Evolutionary conservation across 2,797 vertebrate genomes (phyloP).

Genomic region (Astyanax mexicanus): DNA sequence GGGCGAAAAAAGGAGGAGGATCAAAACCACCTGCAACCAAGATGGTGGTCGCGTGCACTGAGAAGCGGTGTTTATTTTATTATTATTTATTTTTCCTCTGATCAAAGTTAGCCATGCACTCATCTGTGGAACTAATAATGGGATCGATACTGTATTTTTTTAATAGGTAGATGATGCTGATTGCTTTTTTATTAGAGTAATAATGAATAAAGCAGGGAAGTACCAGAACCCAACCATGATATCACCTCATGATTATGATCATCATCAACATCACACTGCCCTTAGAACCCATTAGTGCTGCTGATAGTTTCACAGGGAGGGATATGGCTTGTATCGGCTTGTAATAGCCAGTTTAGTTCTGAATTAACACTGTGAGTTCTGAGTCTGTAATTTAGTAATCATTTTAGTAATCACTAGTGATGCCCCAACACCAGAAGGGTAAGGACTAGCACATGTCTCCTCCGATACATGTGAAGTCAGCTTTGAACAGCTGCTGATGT

Average conservation of each 20-base stretch:
- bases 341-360: background rate
- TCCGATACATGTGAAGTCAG: too few species aligned
- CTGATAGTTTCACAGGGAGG: slow-evolving; percentile 3
- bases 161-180: background rate
- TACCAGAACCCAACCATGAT: background rate
- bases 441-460: too few species aligned
- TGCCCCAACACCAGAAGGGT: too few species aligned
- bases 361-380: too few species aligned
- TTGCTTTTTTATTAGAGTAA: background rate
- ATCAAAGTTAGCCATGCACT: slow-evolving; percentile 22
- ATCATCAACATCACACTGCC: too few species aligned
- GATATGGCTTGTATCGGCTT: background rate
- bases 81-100: slow-evolving; percentile 10
- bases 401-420: too few species aligned
- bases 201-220: background rate
- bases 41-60: slow-evolving; percentile 81
- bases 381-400: too few species aligned
- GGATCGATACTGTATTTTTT: too few species aligned
- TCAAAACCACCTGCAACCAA: slow-evolving; percentile 81
- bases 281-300: background rate
- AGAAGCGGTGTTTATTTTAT: slow-evolving; percentile 55
- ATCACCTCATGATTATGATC: background rate
- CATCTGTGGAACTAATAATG: too few species aligned
- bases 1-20: slow-evolving; percentile 50
- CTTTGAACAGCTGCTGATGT: too few species aligned